Conservation (phyloP, 2,797 vertebrate species). For the Ptychadena robeensis region DNA sequence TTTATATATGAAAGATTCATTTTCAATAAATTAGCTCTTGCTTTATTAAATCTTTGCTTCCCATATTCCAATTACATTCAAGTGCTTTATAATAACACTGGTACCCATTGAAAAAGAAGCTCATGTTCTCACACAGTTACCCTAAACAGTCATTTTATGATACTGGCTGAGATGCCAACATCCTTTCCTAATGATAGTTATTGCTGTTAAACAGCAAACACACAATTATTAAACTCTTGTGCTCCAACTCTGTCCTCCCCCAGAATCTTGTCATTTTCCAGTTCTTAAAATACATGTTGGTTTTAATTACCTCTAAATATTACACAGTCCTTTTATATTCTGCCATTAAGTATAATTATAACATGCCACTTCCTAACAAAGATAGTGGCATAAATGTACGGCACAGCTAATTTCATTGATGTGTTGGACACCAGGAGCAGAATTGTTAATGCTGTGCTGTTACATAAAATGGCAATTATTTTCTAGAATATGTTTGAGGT, state of each 20-base stretch:
- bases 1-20: not conserved
- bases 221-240: conserved; percentile 25
- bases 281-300: conserved; percentile 7
- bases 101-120: not conserved
- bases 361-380: not conserved
- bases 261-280: conserved; percentile 6
- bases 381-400: not conserved
- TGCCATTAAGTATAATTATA: not conserved
- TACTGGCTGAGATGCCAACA: conserved; percentile 4
- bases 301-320: not conserved
- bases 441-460: not conserved
- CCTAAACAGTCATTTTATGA: conserved; percentile 1
- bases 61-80: conserved; percentile 16
- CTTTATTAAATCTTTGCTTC: not conserved
- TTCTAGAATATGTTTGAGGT: not conserved
- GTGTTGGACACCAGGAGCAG: not conserved
- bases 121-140: not conserved
- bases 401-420: not conserved
- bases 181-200: conserved; percentile 33
- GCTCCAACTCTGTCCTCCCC: conserved; percentile 10
- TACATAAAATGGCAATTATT: conserved; percentile 3
- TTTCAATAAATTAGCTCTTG: not conserved
- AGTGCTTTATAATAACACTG: not conserved
- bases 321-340: not conserved
- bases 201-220: conserved; percentile 33